phyloP scores from a whole-genome alignment of 1,140 invertebrate genomes.

The Drosophila suzukii region DNA sequence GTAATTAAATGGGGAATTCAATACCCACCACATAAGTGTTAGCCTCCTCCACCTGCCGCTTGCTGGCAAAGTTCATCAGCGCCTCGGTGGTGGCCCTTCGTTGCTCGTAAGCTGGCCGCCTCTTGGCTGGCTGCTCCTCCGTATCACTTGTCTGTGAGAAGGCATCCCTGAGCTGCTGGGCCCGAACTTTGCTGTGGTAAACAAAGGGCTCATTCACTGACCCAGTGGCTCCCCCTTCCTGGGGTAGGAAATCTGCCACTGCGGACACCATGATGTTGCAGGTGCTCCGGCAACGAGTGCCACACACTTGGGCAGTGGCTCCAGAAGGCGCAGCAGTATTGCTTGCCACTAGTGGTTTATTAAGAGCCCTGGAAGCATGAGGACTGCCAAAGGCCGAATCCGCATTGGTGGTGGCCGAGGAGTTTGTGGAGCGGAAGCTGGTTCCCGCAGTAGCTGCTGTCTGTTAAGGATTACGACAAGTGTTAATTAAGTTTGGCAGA shows the following conservation, averaged over 20 bases:
- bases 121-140: slow-evolving; percentile 60
- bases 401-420: slow-evolving; percentile 67
- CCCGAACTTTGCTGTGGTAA: slow-evolving; percentile 72
- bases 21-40: slow-evolving; percentile 72
- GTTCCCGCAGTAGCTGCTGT: slow-evolving; percentile 52
- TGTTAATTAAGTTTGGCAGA: neutral
- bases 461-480: slow-evolving; percentile 14
- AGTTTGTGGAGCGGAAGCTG: slow-evolving; percentile 81
- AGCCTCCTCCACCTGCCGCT: slow-evolving; percentile 75
- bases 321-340: slow-evolving; percentile 3
- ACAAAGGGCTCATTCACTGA: slow-evolving; percentile 65
- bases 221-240: slow-evolving; percentile 15
- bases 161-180: slow-evolving; percentile 80
- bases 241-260: slow-evolving; percentile 77
- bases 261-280: slow-evolving; percentile 88
- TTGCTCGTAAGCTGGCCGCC: slow-evolving; percentile 64
- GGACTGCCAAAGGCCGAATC: slow-evolving; percentile 82
- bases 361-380: slow-evolving; percentile 56
- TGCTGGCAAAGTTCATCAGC: slow-evolving; percentile 57
- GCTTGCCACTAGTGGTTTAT: slow-evolving; percentile 7
- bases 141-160: slow-evolving; percentile 81
- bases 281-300: slow-evolving; percentile 87
- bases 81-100: slow-evolving; percentile 75
- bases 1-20: accelerated
- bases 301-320: slow-evolving; percentile 60